Base-by-base conservation (phyloP, 2,797 vertebrate genomes). In the Triplophysa yarkandensis region DNA sequence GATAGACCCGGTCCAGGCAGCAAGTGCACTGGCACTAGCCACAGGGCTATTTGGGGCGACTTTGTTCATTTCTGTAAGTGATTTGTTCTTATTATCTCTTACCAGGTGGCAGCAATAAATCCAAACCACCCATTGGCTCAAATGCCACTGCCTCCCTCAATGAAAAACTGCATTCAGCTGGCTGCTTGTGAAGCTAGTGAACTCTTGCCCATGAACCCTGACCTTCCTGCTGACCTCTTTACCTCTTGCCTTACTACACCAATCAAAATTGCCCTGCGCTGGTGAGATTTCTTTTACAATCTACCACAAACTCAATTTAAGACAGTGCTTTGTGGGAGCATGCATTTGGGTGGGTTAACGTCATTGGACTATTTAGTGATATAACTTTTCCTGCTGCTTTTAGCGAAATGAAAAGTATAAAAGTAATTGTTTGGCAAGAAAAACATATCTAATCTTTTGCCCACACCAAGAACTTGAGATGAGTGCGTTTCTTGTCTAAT, bases 121-220 rank as follows among this genome's bases (percentile, higher is more conserved):
- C 95, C 97, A 5, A 98, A 94, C 89, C 97, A 99, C 83, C 97
- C 97, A 0, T 93, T 99, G 0, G 97, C 97, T 17, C 97, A 99
- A 87, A 95, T 99, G 96, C 96, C 97, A 0, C 83, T 99, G 81
- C 97, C 97, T 0, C 97, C 97, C 0, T 99, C 97, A 0, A 99
- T 99, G 97, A 98, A 97, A 89, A 98, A 98, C 90, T 99, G 97
- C 89, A 99, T 99, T 82, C 97, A 99, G 90, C 90, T 99, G 88
- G 97, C 97, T 0, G 97, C 97, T 11, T 99, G 97, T 0, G 97
- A 98, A 83, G 95, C 97, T 86, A 94, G 82, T 0, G 96, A 99
- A 85, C 89, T 99, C 80, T 90, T 99, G 34, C 97, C 97, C 80
- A 99, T 99, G 97, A 96, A 98, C 90, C 97, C 96, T 0, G 97